phyloP scores from a whole-genome alignment of 2,797 vertebrate species.

The Limnodromus scolopaceus region DNA sequence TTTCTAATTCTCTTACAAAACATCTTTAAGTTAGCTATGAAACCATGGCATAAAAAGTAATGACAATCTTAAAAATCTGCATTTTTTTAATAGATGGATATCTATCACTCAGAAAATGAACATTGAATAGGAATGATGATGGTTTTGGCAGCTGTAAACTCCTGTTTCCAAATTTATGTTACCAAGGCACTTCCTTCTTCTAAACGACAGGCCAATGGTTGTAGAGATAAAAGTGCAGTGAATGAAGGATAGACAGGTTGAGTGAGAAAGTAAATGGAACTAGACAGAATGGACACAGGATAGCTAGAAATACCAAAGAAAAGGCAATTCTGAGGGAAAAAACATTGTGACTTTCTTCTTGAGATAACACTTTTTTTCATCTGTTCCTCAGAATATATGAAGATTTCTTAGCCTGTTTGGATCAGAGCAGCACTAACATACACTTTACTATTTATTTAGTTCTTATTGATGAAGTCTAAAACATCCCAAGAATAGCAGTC shows the following conservation, averaged over 20 bases:
- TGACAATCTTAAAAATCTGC: not conserved
- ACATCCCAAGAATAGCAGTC: not conserved
- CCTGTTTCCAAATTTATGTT: not conserved
- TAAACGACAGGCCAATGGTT: fast-evolving
- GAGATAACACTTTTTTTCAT: not conserved
- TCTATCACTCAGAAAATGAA: not conserved
- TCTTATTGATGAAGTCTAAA: not conserved
- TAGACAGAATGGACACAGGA: not conserved
- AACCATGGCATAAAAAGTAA: not conserved
- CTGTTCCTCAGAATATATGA: not conserved
- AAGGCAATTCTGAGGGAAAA: not conserved
- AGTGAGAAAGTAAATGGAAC: not conserved
- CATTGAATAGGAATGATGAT: not conserved
- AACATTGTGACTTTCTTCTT: not conserved
- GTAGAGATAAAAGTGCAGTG: not conserved
- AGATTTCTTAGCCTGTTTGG: not conserved
- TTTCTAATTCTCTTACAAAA: not conserved
- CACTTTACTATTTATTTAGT: not conserved
- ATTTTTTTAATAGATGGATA: not conserved
- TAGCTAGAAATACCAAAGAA: not conserved
- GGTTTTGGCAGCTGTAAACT: not conserved
- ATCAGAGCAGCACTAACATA: not conserved
- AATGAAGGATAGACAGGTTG: not conserved
- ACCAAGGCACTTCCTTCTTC: not conserved
- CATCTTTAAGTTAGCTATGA: not conserved